Conservation (phyloP, 2,113 vertebrate species). For the Etia nguti region DNA sequence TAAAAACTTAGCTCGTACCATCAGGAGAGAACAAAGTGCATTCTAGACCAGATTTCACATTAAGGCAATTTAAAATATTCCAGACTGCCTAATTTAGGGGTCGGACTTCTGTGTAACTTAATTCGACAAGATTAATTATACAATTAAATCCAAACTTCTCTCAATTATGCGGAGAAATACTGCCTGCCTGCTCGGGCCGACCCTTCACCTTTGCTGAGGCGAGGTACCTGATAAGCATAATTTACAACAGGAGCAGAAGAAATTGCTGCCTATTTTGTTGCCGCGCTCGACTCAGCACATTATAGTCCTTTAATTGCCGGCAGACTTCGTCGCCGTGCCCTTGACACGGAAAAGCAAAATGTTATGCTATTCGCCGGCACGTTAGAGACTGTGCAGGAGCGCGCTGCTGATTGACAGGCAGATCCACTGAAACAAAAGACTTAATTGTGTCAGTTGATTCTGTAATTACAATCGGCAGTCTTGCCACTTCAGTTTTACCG, state of each 20-base stretch:
- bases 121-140: slow-evolving; percentile 80
- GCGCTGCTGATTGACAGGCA: slow-evolving; percentile 58
- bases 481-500: slow-evolving; percentile 43
- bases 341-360: slow-evolving; percentile 56
- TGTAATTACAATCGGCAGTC: slow-evolving; percentile 66
- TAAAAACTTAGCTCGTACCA: slow-evolving; percentile 60
- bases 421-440: slow-evolving; percentile 63
- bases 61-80: slow-evolving; percentile 76
- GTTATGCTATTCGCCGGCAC: slow-evolving; percentile 44
- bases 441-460: slow-evolving; percentile 65
- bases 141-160: slow-evolving; percentile 79
- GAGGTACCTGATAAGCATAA: slow-evolving; percentile 75
- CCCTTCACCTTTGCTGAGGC: slow-evolving; percentile 70
- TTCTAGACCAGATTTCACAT: slow-evolving; percentile 70
- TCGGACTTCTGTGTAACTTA: slow-evolving; percentile 74
- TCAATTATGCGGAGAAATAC: slow-evolving; percentile 75
- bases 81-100: slow-evolving; percentile 69
- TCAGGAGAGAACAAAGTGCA: slow-evolving; percentile 71
- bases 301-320: slow-evolving; percentile 62
- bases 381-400: slow-evolving; percentile 23
- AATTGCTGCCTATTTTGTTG: slow-evolving; percentile 68
- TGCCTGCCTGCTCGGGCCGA: slow-evolving; percentile 65
- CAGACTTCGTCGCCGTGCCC: slow-evolving; percentile 52
- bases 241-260: slow-evolving; percentile 66
- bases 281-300: slow-evolving; percentile 55